These are phyloP conservation scores for Machimus atricapillus DNA, from an alignment of 2,888 invertebrate species.

Conservation along the genomic window DNA sequence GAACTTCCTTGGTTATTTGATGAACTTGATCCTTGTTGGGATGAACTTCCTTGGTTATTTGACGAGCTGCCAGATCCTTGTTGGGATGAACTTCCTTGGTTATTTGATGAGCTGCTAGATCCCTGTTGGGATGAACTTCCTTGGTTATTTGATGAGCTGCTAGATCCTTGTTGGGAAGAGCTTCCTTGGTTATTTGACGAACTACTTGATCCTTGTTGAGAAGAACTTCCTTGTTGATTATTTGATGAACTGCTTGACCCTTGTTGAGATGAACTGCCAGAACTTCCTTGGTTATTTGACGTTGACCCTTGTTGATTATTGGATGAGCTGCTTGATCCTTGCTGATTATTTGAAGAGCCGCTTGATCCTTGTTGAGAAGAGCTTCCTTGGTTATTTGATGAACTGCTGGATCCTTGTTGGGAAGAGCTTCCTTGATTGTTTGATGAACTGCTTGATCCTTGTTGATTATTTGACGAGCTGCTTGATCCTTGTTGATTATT, in stretches of 20 bases:
- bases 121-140: not conserved
- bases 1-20: slow-evolving; percentile 30
- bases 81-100: slow-evolving; percentile 39
- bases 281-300: not conserved
- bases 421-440: not conserved
- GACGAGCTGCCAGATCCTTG: slow-evolving; percentile 36
- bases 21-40: slow-evolving; percentile 43
- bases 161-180: not conserved
- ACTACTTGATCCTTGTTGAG: slow-evolving; percentile 43
- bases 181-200: not conserved
- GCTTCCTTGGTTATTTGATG: not conserved
- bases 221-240: not conserved
- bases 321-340: slow-evolving; percentile 14
- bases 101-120: not conserved
- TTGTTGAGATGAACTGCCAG: not conserved
- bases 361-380: not conserved
- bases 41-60: not conserved
- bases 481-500: not conserved
- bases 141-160: slow-evolving; percentile 23
- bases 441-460: not conserved
- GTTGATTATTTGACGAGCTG: not conserved
- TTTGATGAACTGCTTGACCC: not conserved
- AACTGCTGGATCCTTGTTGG: not conserved
- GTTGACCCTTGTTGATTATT: not conserved
- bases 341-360: not conserved